phyloP scores from a whole-genome alignment of 2,113 vertebrate species.

The Hydrolagus affinis region DNA sequence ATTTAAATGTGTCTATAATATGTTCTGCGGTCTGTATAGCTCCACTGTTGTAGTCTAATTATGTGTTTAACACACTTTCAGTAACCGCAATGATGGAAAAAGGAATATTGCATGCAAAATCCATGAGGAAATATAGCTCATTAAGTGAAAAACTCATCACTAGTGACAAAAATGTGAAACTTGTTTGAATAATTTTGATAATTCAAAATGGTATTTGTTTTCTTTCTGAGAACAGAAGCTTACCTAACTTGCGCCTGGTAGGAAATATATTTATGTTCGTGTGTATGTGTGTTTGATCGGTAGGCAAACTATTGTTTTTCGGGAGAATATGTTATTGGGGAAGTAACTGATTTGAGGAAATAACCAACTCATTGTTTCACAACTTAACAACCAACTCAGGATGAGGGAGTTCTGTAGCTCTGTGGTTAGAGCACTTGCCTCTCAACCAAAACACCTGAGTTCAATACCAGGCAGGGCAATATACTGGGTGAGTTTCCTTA shows the following conservation, averaged over 20 bases:
- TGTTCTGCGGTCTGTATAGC: not conserved
- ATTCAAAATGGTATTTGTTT: not conserved
- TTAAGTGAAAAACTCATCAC: not conserved
- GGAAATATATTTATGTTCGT: too few species aligned
- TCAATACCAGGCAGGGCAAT: too few species aligned
- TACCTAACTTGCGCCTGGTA: not conserved
- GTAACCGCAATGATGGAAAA: not conserved
- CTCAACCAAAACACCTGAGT: too few species aligned
- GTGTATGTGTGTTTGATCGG: not conserved
- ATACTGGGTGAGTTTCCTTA: too few species aligned
- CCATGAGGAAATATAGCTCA: not conserved
- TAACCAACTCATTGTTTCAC: too few species aligned
- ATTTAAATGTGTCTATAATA: not conserved
- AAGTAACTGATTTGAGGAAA: too few species aligned
- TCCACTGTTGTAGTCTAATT: not conserved
- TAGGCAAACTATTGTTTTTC: not conserved
- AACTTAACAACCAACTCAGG: too few species aligned
- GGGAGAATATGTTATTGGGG: too few species aligned
- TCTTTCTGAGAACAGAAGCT: not conserved
- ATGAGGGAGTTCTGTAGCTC: too few species aligned
- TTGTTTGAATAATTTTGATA: too few species aligned
- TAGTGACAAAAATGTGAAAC: not conserved
- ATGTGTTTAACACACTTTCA: not conserved
- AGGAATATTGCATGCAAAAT: not conserved
- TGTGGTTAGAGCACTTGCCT: too few species aligned